Base-by-base conservation (phyloP, 2,113 vertebrate species). In the Caranx ignobilis region DNA sequence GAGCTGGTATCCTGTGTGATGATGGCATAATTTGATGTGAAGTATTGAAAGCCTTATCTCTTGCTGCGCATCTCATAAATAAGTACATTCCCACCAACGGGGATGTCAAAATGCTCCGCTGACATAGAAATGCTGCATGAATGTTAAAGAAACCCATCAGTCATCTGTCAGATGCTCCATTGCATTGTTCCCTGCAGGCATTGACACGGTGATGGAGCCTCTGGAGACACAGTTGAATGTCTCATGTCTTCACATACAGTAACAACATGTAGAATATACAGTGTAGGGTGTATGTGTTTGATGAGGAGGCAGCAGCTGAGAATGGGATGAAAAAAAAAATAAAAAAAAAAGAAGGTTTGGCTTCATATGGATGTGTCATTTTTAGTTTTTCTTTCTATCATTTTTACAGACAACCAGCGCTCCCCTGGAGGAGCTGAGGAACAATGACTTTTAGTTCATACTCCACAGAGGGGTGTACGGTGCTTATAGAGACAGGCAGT, bases 401-500 rank as follows among this genome's bases (percentile, higher is more conserved):
- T 61, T 73, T 26, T 71, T 48, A 70, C 43, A 71, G 41, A 34
- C 19, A 16, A 61, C 45, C 47, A 16, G 31, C 9, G 41, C 41
- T 70, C 31, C 47, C 26, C 34, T 41, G 8, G 41, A 66, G 52
- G 54, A 77, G 57, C 72, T n/a, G 19, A 31, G 60, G 35, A 45
- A 47, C 35, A 45, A 55, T 69, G 57, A 86, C 45, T 48, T 56
- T 64, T 48, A 11, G 65, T 83, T 72, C 68, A 65, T 65, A 59
- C 72, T 87, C 66, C 77, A 50, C 37, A 62, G 60, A 47, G 85
- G 48, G 69, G 57, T 11, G 77, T 73, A 37, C 39, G 34, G 34
- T 78, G 39, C 43, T 78, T 75, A 71, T 37, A 66, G 71, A 71
- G 82, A 80, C 50, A 64, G 61, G 41, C 55, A 48, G 37, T 32